These are phyloP conservation scores for Aradophagus sp. DNA, from an alignment of 1,140 invertebrate species.

Conservation along the genomic window DNA sequence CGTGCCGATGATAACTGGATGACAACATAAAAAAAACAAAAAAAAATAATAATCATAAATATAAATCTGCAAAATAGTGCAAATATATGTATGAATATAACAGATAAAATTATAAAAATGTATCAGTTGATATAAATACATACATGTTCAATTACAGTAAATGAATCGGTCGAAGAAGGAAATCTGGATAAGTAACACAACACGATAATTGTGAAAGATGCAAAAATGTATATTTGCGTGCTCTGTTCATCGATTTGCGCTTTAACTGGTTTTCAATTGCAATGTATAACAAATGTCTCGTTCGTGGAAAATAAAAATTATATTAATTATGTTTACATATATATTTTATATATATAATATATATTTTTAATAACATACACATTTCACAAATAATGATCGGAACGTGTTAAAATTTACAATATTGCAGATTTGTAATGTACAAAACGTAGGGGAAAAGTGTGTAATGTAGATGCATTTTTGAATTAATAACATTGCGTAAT, in stretches of 20 bases:
- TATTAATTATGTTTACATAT: conserved; percentile 49
- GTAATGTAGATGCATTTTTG: conserved; percentile 29
- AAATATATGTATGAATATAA: conserved; percentile 3
- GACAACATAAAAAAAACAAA: conserved; percentile 35
- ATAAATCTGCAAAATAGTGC: conserved; percentile 12
- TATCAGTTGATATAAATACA: too few species aligned
- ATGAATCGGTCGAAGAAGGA: too few species aligned
- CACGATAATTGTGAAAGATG: conserved; percentile 33
- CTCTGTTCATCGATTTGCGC: conserved; percentile 31
- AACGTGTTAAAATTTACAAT: conserved; percentile 65
- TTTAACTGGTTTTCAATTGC: conserved; percentile 50
- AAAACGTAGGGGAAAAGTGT: conserved; percentile 52
- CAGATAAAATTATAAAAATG: neutral
- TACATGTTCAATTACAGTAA: too few species aligned
- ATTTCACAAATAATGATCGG: conserved; percentile 59
- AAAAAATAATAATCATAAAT: conserved; percentile 8
- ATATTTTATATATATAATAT: conserved; percentile 32
- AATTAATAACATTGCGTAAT: conserved; percentile 49
- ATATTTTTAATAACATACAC: conserved; percentile 46
- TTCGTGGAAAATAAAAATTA: conserved; percentile 53
- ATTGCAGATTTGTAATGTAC: conserved; percentile 63
- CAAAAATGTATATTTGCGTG: conserved; percentile 58
- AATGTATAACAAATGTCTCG: conserved; percentile 61
- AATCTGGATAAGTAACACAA: conserved; percentile 24
- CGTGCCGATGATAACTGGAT: conserved; percentile 36